Evolutionary conservation across 1,140 invertebrate genomes (phyloP).

Genomic region (Sycobia sp.): DNA sequence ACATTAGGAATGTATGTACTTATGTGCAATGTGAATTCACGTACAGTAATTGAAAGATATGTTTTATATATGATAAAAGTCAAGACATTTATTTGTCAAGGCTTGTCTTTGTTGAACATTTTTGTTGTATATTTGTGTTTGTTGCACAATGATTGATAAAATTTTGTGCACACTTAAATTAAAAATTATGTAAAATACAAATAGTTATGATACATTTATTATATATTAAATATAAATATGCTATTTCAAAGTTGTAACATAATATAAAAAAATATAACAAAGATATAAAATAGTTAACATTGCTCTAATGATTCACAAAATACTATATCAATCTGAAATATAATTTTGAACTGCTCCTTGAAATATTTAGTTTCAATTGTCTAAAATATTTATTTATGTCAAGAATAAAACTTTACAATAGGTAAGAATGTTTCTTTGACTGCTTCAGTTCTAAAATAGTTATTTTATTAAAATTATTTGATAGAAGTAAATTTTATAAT

Average conservation of each 20-base stretch:
- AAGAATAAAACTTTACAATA: too few species aligned
- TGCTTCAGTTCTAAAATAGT: not conserved
- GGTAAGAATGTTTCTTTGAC: not conserved
- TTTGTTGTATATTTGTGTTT: conserved; percentile 3
- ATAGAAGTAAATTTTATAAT: not conserved
- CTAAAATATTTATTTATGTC: too few species aligned
- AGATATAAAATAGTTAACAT: conserved; percentile 9
- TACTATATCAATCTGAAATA: conserved; percentile 4
- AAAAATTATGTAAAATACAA: conserved; percentile 10
- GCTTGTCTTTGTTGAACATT: conserved; percentile 11
- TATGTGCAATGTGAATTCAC: conserved; percentile 18
- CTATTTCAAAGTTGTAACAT: not conserved
- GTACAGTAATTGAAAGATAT: conserved; percentile 16
- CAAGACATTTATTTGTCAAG: conserved; percentile 13
- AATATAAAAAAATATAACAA: not conserved
- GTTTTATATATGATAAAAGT: conserved; percentile 7
- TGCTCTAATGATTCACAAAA: conserved; percentile 1
- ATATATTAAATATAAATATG: conserved; percentile 9
- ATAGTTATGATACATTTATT: not conserved
- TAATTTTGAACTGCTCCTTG: not conserved
- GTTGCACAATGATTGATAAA: too few species aligned
- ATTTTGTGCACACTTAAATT: conserved; percentile 5
- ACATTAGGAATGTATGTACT: conserved; percentile 39
- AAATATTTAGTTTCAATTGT: not conserved
- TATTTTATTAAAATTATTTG: not conserved